These are phyloP conservation scores for Phrynocephalus vlangalii DNA, from an alignment of 2,797 vertebrate genomes.

Conservation along the genomic window DNA sequence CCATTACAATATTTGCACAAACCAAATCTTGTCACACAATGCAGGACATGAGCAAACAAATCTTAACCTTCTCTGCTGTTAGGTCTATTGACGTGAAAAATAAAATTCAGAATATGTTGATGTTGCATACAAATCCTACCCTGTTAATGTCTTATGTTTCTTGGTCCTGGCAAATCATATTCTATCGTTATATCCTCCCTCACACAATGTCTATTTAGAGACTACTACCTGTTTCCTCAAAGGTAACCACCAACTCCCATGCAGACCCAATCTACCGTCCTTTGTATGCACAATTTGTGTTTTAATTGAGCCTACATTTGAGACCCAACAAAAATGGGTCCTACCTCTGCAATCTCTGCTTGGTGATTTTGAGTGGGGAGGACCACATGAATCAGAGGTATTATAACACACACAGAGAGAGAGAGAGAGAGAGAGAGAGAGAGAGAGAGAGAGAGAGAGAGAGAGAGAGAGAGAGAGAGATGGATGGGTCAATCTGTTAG, in stretches of 20 bases:
- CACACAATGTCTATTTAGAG: neutral
- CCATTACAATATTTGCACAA: conserved; percentile 9
- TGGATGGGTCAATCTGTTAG: too few species aligned
- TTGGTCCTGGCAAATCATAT: conserved; percentile 7
- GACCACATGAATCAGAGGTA: neutral
- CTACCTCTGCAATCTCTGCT: neutral
- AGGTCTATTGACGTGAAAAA: conserved; percentile 22
- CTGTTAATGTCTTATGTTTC: neutral
- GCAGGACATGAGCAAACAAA: conserved; percentile 24
- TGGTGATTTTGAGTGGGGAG: neutral
- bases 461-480: too few species aligned
- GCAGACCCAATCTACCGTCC: neutral
- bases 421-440: too few species aligned
- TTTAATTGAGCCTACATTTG: neutral
- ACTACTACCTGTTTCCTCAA: neutral
- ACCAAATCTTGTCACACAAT: conserved; percentile 12
- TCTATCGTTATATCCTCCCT: neutral
- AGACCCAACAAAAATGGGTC: neutral
- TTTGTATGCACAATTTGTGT: neutral
- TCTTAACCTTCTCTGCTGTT: conserved; percentile 11
- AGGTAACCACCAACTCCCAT: neutral
- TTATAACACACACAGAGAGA: too few species aligned
- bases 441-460: too few species aligned
- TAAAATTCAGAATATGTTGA: neutral
- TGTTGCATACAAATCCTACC: neutral